phyloP scores from a whole-genome alignment of 1,140 invertebrate species.

The Oryctes rhinoceros region DNA sequence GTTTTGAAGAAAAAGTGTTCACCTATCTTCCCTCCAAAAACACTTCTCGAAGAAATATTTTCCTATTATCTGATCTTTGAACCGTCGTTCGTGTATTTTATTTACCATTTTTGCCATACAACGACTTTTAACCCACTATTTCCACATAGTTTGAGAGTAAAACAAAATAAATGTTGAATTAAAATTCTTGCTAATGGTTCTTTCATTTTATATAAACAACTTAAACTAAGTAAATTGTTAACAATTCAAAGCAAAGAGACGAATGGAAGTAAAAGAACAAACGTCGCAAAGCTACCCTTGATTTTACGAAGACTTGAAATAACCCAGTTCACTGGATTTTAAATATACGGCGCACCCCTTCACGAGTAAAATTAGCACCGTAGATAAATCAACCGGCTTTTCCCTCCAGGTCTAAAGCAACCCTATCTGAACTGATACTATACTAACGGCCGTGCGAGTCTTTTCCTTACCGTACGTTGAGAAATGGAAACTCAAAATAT shows the following conservation, averaged over 20 bases:
- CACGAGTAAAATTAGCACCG: constrained; percentile 31
- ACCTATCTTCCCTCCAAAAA: no score
- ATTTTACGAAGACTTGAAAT: constrained; percentile 30
- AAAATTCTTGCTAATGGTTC: background rate
- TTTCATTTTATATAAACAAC: background rate
- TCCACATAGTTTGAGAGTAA: no score
- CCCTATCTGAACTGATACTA: constrained; percentile 21
- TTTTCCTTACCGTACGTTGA: background rate
- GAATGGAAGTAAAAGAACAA: background rate
- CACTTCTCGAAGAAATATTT: no score
- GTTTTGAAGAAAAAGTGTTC: no score
- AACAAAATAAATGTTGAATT: no score
- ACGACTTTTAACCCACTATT: no score
- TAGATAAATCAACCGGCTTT: constrained; percentile 32
- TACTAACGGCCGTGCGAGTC: background rate
- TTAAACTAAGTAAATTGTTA: background rate
- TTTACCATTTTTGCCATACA: no score
- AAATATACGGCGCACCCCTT: constrained; percentile 33
- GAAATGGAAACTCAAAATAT: constrained; percentile 10
- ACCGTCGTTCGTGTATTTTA: no score
- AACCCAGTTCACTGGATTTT: constrained; percentile 34
- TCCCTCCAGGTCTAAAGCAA: constrained; percentile 14
- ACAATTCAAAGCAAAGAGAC: background rate
- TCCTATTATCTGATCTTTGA: no score
- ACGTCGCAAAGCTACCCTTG: background rate